phyloP scores from a whole-genome alignment of 2,113 vertebrate species.

The Phycodurus eques region DNA sequence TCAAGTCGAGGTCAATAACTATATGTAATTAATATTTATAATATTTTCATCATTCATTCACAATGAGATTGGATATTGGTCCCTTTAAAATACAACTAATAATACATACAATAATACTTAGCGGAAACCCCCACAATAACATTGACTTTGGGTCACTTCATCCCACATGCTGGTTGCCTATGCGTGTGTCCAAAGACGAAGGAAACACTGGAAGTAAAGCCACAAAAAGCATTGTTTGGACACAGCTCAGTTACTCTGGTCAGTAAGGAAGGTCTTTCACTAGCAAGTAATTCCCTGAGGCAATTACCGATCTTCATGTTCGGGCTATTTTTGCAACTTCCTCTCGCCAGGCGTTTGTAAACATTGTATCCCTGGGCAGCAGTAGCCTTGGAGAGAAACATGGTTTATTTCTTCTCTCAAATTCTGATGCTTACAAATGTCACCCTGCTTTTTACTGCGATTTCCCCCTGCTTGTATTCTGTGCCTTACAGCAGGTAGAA shows the following conservation, averaged over 20 bases:
- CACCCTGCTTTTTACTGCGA: conserved; percentile 33
- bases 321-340: not conserved
- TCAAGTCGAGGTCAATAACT: too few relatives aligned
- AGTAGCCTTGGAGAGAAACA: conserved; percentile 35
- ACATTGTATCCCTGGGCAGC: conserved; percentile 9
- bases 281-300: not conserved
- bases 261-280: conserved; percentile 2
- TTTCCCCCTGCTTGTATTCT: conserved; percentile 40
- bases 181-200: conserved; percentile 5
- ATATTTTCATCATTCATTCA: too few relatives aligned
- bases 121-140: not conserved
- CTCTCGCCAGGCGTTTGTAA: not conserved
- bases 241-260: not conserved
- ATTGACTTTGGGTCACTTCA: conserved; percentile 21
- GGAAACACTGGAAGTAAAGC: conserved; percentile 14
- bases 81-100: not conserved
- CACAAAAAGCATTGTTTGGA: conserved; percentile 3
- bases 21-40: too few relatives aligned
- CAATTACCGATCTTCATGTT: conserved; percentile 6
- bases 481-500: conserved; percentile 42
- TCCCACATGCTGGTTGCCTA: conserved; percentile 22
- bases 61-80: not conserved
- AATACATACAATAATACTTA: not conserved
- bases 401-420: conserved; percentile 23
- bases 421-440: conserved; percentile 30